phyloP scores from a whole-genome alignment of 2,888 invertebrate species.

The Pyrochroa serraticornis region DNA sequence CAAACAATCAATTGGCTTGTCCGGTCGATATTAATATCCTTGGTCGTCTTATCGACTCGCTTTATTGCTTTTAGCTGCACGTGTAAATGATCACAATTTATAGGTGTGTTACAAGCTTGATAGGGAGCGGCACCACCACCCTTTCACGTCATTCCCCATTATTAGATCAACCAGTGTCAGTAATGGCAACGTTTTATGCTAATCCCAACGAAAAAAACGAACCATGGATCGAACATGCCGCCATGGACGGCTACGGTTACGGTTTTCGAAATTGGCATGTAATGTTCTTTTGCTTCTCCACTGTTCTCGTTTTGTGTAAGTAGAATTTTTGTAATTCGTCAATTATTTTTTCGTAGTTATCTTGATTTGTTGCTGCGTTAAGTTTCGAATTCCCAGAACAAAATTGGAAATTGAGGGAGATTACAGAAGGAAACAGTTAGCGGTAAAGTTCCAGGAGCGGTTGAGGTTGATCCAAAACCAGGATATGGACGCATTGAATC shows the following conservation, averaged over 20 bases:
- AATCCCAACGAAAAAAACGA: constrained; percentile 53
- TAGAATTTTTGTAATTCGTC: constrained; percentile 16
- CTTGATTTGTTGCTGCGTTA: constrained; percentile 87
- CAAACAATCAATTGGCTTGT: too few species aligned
- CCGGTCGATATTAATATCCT: too few species aligned
- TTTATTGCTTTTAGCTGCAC: constrained; percentile 4
- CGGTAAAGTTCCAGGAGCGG: constrained; percentile 81
- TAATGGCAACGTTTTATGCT: constrained; percentile 52
- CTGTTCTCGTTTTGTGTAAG: constrained; percentile 68
- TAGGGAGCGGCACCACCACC: constrained; percentile 23
- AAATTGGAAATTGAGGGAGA: constrained; percentile 96
- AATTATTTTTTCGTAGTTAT: constrained; percentile 72
- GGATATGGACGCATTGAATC: constrained; percentile 83
- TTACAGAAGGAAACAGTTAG: constrained; percentile 82
- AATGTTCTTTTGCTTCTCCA: constrained; percentile 72
- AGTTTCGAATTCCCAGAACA: constrained; percentile 89
- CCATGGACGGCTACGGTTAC: too few species aligned
- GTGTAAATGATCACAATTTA: constrained; percentile 2
- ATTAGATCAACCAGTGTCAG: constrained; percentile 2
- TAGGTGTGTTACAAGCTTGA: neutral
- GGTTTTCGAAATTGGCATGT: constrained; percentile 84
- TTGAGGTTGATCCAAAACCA: constrained; percentile 81
- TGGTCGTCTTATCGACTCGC: too few species aligned
- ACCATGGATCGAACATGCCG: constrained; percentile 75
- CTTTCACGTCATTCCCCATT: constrained; percentile 8